Evolutionary conservation across 1,140 invertebrate species (phyloP).

Genomic region (Teleogryllus occipitalis): DNA sequence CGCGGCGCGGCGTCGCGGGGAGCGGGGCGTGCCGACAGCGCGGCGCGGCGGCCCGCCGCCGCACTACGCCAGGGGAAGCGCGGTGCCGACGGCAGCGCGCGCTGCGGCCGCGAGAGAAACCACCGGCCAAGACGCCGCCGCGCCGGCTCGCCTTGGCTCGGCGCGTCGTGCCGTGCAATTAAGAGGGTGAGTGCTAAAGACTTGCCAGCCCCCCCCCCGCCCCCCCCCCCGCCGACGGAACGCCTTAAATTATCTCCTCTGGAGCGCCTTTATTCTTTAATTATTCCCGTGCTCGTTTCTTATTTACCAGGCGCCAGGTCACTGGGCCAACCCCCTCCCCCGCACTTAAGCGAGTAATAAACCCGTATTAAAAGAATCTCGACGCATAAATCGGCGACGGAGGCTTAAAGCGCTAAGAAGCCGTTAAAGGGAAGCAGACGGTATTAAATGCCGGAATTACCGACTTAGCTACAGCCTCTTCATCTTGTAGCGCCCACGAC

Average conservation of each 20-base stretch:
- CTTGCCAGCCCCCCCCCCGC: not conserved
- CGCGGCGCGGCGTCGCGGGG: no score
- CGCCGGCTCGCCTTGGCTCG: no score
- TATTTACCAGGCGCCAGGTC: not conserved
- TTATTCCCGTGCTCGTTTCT: not conserved
- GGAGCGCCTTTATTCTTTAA: not conserved
- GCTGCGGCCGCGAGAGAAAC: not conserved
- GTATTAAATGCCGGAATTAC: not conserved
- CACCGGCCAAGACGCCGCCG: no score
- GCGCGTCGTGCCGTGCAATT: not conserved
- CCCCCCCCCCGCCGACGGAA: not conserved
- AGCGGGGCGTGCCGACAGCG: not conserved
- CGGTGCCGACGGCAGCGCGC: not conserved
- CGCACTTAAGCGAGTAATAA: not conserved
- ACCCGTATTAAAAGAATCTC: not conserved
- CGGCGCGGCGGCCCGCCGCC: no score
- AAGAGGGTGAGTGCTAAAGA: not conserved
- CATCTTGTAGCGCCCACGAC: not conserved
- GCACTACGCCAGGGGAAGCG: not conserved
- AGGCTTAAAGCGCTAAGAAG: not conserved
- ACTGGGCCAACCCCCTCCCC: not conserved
- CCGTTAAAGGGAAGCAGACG: not conserved
- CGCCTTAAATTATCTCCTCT: slow-evolving; percentile 1
- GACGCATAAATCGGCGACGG: not conserved
- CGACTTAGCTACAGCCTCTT: not conserved